Percentiles rank a stretch among this genome's conserved stretches.
These are phyloP conservation scores for Chascanopsetta lugubris DNA, from an alignment of 2,113 vertebrate genomes.

Conservation along the genomic window DNA sequence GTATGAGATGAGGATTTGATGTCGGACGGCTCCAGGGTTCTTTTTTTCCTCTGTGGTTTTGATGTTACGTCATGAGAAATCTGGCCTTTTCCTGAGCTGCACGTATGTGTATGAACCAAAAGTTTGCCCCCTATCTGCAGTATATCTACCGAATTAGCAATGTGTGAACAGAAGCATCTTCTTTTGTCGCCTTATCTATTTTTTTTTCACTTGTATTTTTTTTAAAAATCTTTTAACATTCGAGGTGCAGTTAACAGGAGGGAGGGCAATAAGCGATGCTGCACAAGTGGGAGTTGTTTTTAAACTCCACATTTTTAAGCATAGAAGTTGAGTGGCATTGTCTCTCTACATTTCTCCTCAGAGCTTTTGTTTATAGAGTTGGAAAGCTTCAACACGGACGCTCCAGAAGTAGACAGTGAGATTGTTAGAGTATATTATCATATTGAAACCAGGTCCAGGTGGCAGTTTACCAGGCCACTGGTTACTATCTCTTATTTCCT, in stretches of 20 bases:
- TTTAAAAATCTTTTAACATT: constrained; percentile 28
- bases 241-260: constrained; percentile 34
- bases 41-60: constrained; percentile 41
- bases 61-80: constrained; percentile 36
- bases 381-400: constrained; percentile 47
- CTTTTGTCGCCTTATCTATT: constrained; percentile 54
- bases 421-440: constrained; percentile 37
- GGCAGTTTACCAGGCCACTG: constrained; percentile 53
- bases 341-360: constrained; percentile 19
- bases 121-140: constrained; percentile 32
- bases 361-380: constrained; percentile 42
- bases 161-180: constrained; percentile 22
- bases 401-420: constrained; percentile 18
- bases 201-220: too few relatives aligned
- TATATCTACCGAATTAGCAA: constrained; percentile 30
- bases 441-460: constrained; percentile 28
- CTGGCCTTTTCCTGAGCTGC: constrained; percentile 28
- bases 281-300: constrained; percentile 45
- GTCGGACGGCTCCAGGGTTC: constrained; percentile 28
- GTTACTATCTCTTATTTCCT: constrained; percentile 49
- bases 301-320: constrained; percentile 39
- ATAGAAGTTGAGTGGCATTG: constrained; percentile 28
- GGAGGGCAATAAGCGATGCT: not conserved
- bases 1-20: constrained; percentile 28
- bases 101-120: constrained; percentile 42